Conservation (phyloP, 2,888 invertebrate species). For the Euplexia lucipara region DNA sequence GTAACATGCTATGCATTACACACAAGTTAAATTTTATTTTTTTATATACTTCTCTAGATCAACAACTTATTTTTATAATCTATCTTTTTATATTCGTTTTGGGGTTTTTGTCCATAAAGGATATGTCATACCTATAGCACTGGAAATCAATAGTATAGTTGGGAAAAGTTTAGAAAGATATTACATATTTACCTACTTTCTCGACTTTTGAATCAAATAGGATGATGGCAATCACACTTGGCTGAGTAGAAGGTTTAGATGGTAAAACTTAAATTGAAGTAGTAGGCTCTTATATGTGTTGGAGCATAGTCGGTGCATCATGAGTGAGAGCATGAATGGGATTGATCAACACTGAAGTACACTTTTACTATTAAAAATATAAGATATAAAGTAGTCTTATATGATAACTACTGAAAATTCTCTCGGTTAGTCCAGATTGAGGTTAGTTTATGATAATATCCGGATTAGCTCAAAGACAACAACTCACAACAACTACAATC, state of each 20-base stretch:
- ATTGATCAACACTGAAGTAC: background rate
- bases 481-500: too few species aligned
- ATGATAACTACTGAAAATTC: slow-evolving; percentile 11
- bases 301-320: background rate
- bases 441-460: background rate
- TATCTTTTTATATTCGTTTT: too few species aligned
- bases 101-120: too few species aligned
- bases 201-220: background rate
- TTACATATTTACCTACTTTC: too few species aligned
- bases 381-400: slow-evolving; percentile 8
- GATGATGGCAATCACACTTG: background rate
- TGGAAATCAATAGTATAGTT: too few species aligned
- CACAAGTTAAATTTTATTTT: too few species aligned
- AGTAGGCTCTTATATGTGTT: background rate
- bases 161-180: too few species aligned
- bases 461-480: too few species aligned
- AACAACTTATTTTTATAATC: too few species aligned
- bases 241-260: background rate
- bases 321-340: background rate
- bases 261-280: background rate
- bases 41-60: too few species aligned
- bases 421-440: background rate
- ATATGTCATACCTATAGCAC: too few species aligned
- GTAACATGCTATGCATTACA: background rate
- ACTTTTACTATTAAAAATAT: background rate